Evolutionary conservation across 2,888 invertebrate species (phyloP), one percentile per base, ranked within the genome.

Genomic region (Ctena decussata): DNA sequence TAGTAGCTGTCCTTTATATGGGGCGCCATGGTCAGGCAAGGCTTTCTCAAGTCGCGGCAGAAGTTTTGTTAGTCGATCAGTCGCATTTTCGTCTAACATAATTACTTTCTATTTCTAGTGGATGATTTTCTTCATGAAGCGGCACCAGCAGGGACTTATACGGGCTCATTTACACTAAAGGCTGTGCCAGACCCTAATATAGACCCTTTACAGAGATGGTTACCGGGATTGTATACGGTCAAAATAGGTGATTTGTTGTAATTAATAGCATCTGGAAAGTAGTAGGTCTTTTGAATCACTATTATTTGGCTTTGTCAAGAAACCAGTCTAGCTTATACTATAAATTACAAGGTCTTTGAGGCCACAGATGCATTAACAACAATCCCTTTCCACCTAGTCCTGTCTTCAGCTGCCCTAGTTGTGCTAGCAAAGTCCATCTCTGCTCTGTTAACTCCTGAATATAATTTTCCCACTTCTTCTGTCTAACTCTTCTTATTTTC

Each of bases 151-250:
- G 93, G 93, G 0, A 78, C 74, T 12, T 94, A 93, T 86, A 82
- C 77, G n/a, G 70, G 81, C 5, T 72, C 85, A 41, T 82, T 92
- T 69, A 84, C 77, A 24, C 82, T 94, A 37, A 90, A 92, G 30
- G 93, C 94, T 6, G 74, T 90, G 70, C 91, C 90, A n/a, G 91
- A 93, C 75, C 93, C 92, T 0, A 73, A 91, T 57, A 93, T 93
- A 87, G 94, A 94, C 82, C 94, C 93, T 11, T 90, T 90, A 15
- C 91, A 93, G 72, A 79, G 85, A 79, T 94, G 94, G 94, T 73
- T 91, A 24, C 92, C 94, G 32, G 94, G 94, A 53, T 82, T 90
- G 75, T 94, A 94, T 77, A 91, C 87, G 15, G 86, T 93, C 8
- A 90, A 84, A 78, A 77, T 93, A 21, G 91, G 93, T 92, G 72